Evolutionary conservation across 2,113 vertebrate species (phyloP), one percentile per base, ranked within the genome.

Genomic region (Oncorhynchus nerka): DNA sequence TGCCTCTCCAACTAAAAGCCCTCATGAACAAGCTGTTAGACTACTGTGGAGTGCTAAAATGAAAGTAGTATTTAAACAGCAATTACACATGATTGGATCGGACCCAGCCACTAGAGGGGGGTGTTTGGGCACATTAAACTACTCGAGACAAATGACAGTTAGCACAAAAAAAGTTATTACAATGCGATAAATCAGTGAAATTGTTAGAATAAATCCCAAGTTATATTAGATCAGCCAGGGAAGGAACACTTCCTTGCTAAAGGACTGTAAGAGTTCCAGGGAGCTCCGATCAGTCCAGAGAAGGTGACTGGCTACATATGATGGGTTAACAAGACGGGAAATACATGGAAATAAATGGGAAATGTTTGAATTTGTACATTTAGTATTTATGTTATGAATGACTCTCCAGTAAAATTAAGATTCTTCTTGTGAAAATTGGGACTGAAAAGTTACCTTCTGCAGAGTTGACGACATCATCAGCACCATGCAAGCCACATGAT

Each of bases 401-500:
- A 72, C 72, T 81, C 69, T 80, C 74, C 62, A 16, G n/a, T 78
- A 74, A 69, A 78, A 73, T 70, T 70, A 79, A 51, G 66, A 69
- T 72, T 78, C 64, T 26, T 79, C 74, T 74, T 28, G 62, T 22
- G 78, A 70, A 79, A 32, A 77, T 51, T 62, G 75, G 78, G 71
- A 76, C 73, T 49, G 49, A 75, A 45, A 62, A 80, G 92, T 98
- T 99, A 98, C 97, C 97, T 97, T 99, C 96, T 90, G 90, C 95
- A 93, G 93, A 93, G 95, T 88, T 94, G 94, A 95, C 90, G 94
- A 94, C 94, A 94, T 94, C 96, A 86, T 84, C 96, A 95, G 94
- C 95, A 95, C 94, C 96, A 97, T 97, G 95, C 94, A 97, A 95
- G 95, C 92, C 96, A 97, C 95, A 95, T 94, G 95, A 97, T 94